Percentiles rank a stretch among this genome's conserved stretches.
Evolutionary conservation across 2,113 vertebrate species (phyloP).

Genomic region (Gallinago jamesoni): DNA sequence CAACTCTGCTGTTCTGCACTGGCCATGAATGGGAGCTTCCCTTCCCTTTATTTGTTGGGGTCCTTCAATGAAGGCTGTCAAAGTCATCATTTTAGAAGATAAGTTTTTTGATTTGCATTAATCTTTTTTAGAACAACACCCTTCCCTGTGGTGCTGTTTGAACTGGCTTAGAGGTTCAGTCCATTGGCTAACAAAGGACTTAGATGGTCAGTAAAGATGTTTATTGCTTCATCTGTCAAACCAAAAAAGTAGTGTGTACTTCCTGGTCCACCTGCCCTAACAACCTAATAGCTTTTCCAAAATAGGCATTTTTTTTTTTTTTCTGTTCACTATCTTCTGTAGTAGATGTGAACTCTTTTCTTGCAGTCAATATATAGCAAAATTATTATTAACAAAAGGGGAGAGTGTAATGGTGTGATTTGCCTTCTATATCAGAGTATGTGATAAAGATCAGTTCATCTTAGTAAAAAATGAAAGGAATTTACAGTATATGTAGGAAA

Average conservation of each 20-base stretch:
- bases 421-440: neutral
- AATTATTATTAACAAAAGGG: neutral
- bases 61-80: neutral
- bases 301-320: neutral
- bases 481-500: slow-evolving; percentile 14
- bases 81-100: neutral
- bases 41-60: neutral
- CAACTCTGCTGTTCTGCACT: neutral
- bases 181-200: neutral
- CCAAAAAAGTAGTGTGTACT: neutral
- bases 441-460: slow-evolving; percentile 9
- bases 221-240: neutral
- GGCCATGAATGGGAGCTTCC: neutral
- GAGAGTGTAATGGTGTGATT: neutral
- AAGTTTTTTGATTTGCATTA: neutral
- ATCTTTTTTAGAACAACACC: neutral
- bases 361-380: neutral
- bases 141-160: neutral
- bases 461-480: slow-evolving; percentile 11
- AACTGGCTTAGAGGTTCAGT: neutral
- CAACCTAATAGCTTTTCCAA: neutral
- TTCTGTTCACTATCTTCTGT: neutral
- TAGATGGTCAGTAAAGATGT: neutral
- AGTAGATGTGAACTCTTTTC: neutral
- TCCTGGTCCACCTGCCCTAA: neutral